phyloP scores from a whole-genome alignment of 2,888 invertebrate species.

The Emmelina monodactyla region DNA sequence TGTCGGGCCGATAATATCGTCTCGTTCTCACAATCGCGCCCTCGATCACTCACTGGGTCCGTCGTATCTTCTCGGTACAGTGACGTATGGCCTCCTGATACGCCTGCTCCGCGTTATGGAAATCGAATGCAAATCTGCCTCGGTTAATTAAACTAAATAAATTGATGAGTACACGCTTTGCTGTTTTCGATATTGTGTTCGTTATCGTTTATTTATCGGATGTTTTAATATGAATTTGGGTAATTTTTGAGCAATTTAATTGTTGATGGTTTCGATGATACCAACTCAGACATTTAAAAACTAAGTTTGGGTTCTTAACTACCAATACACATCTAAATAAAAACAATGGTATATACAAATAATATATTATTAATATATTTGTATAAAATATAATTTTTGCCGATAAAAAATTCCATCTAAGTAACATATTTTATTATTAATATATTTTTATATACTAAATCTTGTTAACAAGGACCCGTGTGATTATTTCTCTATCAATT shows the following conservation, averaged over 20 bases:
- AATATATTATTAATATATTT: too few relatives aligned
- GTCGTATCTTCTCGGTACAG: constrained; percentile 38
- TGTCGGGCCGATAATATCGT: too few relatives aligned
- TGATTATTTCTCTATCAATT: constrained; percentile 3
- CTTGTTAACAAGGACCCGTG: not conserved
- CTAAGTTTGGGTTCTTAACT: too few relatives aligned
- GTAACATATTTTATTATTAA: too few relatives aligned
- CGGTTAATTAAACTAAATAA: constrained; percentile 63
- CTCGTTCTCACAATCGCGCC: constrained; percentile 26
- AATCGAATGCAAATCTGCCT: constrained; percentile 61
- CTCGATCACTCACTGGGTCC: constrained; percentile 36
- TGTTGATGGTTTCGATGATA: too few relatives aligned
- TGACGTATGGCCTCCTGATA: constrained; percentile 58
- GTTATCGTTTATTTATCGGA: constrained; percentile 28
- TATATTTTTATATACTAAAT: too few relatives aligned
- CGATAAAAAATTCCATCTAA: too few relatives aligned
- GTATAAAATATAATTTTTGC: too few relatives aligned
- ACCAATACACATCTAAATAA: too few relatives aligned
- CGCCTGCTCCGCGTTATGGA: constrained; percentile 53
- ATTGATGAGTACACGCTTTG: constrained; percentile 40
- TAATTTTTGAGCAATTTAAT: too few relatives aligned
- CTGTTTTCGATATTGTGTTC: constrained; percentile 41
- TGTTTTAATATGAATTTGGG: constrained; percentile 18
- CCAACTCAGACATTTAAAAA: too few relatives aligned
- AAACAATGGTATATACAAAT: too few relatives aligned